These are phyloP conservation scores for Scelioninae gen. 2 DNA, from an alignment of 2,888 invertebrate genomes.

Conservation along the genomic window DNA sequence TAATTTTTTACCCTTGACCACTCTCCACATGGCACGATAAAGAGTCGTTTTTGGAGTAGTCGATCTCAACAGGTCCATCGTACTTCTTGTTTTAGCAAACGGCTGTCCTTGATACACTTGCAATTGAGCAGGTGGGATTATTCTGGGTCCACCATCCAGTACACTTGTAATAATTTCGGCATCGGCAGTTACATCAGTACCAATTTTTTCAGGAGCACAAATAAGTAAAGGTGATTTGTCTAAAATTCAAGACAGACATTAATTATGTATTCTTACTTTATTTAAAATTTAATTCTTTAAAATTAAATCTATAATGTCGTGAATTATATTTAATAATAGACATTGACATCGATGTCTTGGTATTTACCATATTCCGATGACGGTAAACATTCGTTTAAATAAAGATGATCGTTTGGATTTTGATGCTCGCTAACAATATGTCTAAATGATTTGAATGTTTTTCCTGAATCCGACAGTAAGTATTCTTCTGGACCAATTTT, in stretches of 20 bases:
- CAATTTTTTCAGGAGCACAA: conserved; percentile 79
- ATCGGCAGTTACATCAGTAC: conserved; percentile 76
- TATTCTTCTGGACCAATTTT: conserved; percentile 79
- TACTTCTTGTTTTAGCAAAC: conserved; percentile 67
- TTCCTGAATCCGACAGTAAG: conserved; percentile 76
- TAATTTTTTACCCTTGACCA: conserved; percentile 84
- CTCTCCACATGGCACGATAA: conserved; percentile 86
- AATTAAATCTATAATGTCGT: too few relatives aligned
- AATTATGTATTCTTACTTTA: too few relatives aligned
- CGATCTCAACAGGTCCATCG: conserved; percentile 56
- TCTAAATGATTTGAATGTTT: conserved; percentile 79
- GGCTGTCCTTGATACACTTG: conserved; percentile 81
- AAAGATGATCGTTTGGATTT: conserved; percentile 79
- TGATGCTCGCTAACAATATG: conserved; percentile 81
- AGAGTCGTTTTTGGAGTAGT: conserved; percentile 65
- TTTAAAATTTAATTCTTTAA: too few relatives aligned
- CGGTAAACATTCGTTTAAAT: conserved; percentile 85
- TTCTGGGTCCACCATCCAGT: conserved; percentile 78
- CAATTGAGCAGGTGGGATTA: conserved; percentile 82
- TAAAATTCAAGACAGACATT: too few relatives aligned
- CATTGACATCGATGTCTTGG: too few relatives aligned
- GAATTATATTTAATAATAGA: too few relatives aligned
- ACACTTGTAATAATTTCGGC: conserved; percentile 76
- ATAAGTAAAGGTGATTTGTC: conserved; percentile 84
- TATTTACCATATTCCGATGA: conserved; percentile 92